These are phyloP conservation scores for Brachirus orientalis DNA, from an alignment of 2,113 vertebrate species.

Conservation along the genomic window DNA sequence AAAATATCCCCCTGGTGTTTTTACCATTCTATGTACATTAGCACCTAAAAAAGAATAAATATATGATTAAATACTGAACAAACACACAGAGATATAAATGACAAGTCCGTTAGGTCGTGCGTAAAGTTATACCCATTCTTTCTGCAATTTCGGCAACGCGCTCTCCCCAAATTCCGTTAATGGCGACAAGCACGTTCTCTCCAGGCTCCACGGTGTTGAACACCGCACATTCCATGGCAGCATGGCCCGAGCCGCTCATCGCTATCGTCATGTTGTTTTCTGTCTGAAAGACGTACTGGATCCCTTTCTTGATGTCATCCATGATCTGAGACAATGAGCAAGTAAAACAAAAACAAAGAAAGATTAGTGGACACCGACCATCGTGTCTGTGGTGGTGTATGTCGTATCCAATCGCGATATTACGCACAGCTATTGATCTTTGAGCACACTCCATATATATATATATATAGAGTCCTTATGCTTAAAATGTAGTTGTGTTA, in stretches of 20 bases:
- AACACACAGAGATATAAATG: no score
- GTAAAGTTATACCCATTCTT: slow-evolving; percentile 84
- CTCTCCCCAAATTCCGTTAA: slow-evolving; percentile 94
- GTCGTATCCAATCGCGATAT: background rate
- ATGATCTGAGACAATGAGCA: slow-evolving; percentile 84
- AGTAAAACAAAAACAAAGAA: background rate
- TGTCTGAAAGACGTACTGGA: slow-evolving; percentile 95
- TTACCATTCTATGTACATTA: slow-evolving; percentile 84
- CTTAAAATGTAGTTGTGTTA: background rate
- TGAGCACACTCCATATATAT: no score
- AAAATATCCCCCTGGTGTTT: slow-evolving; percentile 85
- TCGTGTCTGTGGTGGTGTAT: background rate
- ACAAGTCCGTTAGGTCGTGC: slow-evolving; percentile 26
- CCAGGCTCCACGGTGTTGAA: slow-evolving; percentile 88
- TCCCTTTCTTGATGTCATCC: slow-evolving; percentile 93
- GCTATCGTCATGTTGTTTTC: slow-evolving; percentile 87
- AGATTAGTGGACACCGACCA: background rate
- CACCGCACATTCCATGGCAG: slow-evolving; percentile 92
- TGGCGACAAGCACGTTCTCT: slow-evolving; percentile 85
- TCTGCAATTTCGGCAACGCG: slow-evolving; percentile 88
- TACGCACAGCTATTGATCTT: background rate
- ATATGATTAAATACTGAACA: background rate
- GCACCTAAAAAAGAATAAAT: slow-evolving; percentile 81
- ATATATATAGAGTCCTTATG: background rate
- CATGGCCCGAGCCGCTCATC: slow-evolving; percentile 91